Evolutionary conservation across 2,888 invertebrate species (phyloP).

Genomic region (Drosophila histrio): DNA sequence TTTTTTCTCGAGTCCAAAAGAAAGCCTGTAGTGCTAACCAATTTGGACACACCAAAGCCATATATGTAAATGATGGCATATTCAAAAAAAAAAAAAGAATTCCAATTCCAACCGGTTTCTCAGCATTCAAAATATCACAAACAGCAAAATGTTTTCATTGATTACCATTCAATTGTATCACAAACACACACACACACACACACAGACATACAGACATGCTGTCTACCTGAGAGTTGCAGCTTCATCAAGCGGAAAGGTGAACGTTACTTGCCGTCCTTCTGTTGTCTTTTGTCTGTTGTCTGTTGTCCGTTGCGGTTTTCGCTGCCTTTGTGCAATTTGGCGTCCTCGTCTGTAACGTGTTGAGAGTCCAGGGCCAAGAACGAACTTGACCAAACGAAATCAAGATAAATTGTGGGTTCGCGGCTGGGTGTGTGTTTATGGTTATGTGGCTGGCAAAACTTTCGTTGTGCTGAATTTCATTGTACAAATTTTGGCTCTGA

Average conservation of each 20-base stretch:
- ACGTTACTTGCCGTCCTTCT: slow-evolving; percentile 16
- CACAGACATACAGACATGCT: slow-evolving; percentile 5
- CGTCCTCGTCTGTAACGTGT: slow-evolving; percentile 17
- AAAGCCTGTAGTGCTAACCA: slow-evolving; percentile 30
- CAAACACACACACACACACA: slow-evolving; percentile 3
- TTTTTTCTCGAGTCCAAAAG: slow-evolving; percentile 32
- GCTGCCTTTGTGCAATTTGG: slow-evolving; percentile 53
- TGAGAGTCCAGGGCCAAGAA: slow-evolving; percentile 49
- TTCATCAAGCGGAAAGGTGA: slow-evolving; percentile 52
- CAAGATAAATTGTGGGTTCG: slow-evolving; percentile 73
- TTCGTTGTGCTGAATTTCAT: slow-evolving; percentile 79
- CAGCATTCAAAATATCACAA: slow-evolving; percentile 9
- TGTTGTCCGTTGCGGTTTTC: slow-evolving; percentile 21
- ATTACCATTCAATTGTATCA: slow-evolving; percentile 62
- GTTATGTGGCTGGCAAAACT: slow-evolving; percentile 52
- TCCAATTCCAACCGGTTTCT: slow-evolving; percentile 36
- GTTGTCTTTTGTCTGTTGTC: neutral
- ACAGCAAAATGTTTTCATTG: slow-evolving; percentile 66
- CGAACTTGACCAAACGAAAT: slow-evolving; percentile 56
- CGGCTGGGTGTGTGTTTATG: slow-evolving; percentile 30
- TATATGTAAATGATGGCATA: slow-evolving; percentile 42
- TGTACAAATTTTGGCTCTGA: slow-evolving; percentile 51
- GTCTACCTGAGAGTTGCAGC: slow-evolving; percentile 57
- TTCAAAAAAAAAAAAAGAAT: slow-evolving; percentile 27
- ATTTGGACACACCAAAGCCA: slow-evolving; percentile 14